Base-by-base conservation (phyloP, 2,888 invertebrate species). In the Temnothorax unifasciatus region DNA sequence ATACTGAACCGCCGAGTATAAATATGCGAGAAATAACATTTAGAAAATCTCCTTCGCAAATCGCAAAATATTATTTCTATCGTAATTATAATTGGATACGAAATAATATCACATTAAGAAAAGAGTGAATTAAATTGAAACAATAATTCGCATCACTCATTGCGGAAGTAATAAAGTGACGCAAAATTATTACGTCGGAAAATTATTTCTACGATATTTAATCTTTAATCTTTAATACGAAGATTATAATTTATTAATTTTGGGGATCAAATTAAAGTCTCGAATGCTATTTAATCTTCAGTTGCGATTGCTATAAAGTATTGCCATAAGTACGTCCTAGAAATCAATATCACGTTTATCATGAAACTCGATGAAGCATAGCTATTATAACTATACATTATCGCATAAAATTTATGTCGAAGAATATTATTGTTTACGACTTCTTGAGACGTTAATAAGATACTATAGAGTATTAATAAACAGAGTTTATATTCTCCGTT, bases 341-440 rank as follows among this genome's bases (percentile, higher is more conserved):
- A 1, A 57, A 66, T 66, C 29, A 29, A 38, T 41, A 64, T 63
- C 41, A 15, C 6, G 25, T 59, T 41, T 54, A n/a, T 29, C 11
- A 13, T 44, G 18, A n/a, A 21, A 50, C 34, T 41, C 9, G 41
- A 52, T 50, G n/a, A 41, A 25, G 11, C 50, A 50, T 5, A n/a
- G 50, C 18, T 34, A 15, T 64, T 38, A 29, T 59, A 18, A 41
- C 18, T 6, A 21, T 29, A 15, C 6, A 57, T 54, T 59, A 50
- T 38, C 47, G 13, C 13, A 25, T 47, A 25, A 59, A 79, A 79
- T 79, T 79, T 69, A 79, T n/a, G 21, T 79, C 25, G 21, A 47
- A 25, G 18, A 59, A 47, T 18, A 21, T 79, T 59, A 79, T 18
- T 34, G 9, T 71, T 81, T 81, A 81, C 59, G 47, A 59, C 38